Conservation (phyloP, 2,113 vertebrate species). For the Craseonycteris thonglongyai region DNA sequence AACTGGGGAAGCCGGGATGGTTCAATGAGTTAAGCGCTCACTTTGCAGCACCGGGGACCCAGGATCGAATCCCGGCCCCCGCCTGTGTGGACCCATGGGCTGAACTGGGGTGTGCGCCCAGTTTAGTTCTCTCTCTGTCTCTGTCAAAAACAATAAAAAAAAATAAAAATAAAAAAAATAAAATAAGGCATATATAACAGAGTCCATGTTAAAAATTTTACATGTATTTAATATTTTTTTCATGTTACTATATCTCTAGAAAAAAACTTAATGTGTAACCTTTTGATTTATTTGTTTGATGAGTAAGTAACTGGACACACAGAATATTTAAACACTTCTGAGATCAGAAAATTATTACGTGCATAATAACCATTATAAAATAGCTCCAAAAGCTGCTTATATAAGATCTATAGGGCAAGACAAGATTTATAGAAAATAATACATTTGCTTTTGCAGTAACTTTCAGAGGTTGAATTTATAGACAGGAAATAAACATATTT, state of each 20-base stretch:
- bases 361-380: constrained; percentile 27
- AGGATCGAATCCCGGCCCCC: no score
- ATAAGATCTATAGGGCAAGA: neutral
- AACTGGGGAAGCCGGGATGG: neutral
- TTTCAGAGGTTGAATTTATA: constrained; percentile 30
- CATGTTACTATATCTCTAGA: neutral
- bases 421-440: constrained; percentile 44
- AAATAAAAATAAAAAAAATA: no score
- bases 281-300: constrained; percentile 12
- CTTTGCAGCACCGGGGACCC: no score
- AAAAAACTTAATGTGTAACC: neutral
- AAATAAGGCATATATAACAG: neutral
- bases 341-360: constrained; percentile 24
- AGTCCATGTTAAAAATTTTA: neutral
- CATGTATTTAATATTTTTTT: neutral
- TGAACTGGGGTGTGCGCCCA: no score
- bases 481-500: neutral
- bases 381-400: neutral
- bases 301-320: neutral
- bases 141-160: no score
- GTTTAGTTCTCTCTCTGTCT: no score
- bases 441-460: neutral
- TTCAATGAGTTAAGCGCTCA: no score
- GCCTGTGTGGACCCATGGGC: no score
- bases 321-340: constrained; percentile 28